Evolutionary conservation across 92 coral and sea anemone species (phyloP).

Genomic region (Muricea muricata): DNA sequence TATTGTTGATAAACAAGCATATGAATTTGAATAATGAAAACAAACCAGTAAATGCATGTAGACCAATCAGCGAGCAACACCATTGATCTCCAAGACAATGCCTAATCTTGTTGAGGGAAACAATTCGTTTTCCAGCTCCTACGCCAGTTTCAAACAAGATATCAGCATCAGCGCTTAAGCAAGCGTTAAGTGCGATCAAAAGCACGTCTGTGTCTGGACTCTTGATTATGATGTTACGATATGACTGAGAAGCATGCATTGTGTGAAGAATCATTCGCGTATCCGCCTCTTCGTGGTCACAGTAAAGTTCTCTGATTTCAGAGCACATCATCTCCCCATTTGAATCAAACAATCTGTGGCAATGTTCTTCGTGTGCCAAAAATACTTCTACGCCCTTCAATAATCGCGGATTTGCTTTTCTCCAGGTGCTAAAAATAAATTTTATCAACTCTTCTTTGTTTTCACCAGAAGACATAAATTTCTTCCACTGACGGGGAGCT

Average conservation of each 20-base stretch:
- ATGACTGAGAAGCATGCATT: not conserved
- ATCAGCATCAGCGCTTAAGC: not conserved
- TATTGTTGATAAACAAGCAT: not conserved
- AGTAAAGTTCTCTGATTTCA: not conserved
- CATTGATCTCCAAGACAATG: too few relatives aligned
- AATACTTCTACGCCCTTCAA: constrained; percentile 2
- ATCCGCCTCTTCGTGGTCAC: constrained; percentile 20
- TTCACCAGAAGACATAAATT: constrained; percentile 6
- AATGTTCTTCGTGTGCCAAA: constrained; percentile 1
- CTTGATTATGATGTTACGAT: not conserved
- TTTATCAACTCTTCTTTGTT: not conserved
- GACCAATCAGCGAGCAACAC: constrained; percentile 6
- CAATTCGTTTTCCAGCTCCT: too few relatives aligned
- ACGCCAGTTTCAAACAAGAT: constrained; percentile 8
- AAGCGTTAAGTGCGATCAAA: not conserved
- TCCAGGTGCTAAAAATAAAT: not conserved
- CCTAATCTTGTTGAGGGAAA: not conserved
- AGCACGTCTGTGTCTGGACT: too few relatives aligned
- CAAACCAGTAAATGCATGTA: constrained; percentile 7
- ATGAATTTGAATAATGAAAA: not conserved
- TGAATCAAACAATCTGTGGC: constrained; percentile 44
- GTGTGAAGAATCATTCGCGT: constrained; percentile 12
- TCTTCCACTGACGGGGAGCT: constrained; percentile 11
- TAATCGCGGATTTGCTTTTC: constrained; percentile 1
- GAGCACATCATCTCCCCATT: constrained; percentile 12